Evolutionary conservation across 2,797 vertebrate genomes (phyloP), one percentile per base, ranked within the genome.

Genomic region (Podarcis siculus): DNA sequence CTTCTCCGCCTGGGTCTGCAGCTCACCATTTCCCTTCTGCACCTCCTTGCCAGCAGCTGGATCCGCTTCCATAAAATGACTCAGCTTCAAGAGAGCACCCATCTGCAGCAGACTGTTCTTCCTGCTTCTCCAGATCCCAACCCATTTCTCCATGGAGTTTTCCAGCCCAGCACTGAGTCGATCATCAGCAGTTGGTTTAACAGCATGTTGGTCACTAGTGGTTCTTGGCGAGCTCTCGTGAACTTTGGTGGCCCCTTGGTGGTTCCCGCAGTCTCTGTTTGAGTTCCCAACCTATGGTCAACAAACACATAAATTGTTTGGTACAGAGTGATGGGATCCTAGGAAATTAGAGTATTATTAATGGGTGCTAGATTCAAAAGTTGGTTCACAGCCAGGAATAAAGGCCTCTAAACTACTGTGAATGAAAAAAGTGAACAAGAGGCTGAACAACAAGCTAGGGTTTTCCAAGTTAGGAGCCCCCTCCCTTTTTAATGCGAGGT

Each of bases 1-100:
- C 76, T 92, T 85, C 89, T 95, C 27, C 0, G 92, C 35, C 13
- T 1, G 86, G 86, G 91, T 83, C 42, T 6, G 37, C 85, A 89
- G 79, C n/a, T 90, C 0, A 15, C 78, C 8, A 87, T 92, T 0
- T 6, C 86, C n/a, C 71, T 25, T 2, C 7, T 5, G 79, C 0
- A 0, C 32, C 73, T 92, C 69, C 49, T 69, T 58, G 45, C 2
- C 0, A 3, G 80, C 0, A 83, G 30, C 0, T 1, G 61, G 58
- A 88, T 27, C 86, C 79, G 58, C 35, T 76, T 89, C 88, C 78
- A 58, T 81, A 58, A 85, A 89, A n/a, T 49, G 49, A 49, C 42
- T 83, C 55, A 75, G 39, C 42, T 83, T 79, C 45, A 76, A 32
- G 32, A 86, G 35, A 39, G 75, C 76, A 37, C 81, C 79, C 58